Percentiles rank a stretch among this genome's conserved stretches.
These are phyloP conservation scores for Platypus cylindrus DNA, from an alignment of 2,888 invertebrate genomes.

Conservation along the genomic window DNA sequence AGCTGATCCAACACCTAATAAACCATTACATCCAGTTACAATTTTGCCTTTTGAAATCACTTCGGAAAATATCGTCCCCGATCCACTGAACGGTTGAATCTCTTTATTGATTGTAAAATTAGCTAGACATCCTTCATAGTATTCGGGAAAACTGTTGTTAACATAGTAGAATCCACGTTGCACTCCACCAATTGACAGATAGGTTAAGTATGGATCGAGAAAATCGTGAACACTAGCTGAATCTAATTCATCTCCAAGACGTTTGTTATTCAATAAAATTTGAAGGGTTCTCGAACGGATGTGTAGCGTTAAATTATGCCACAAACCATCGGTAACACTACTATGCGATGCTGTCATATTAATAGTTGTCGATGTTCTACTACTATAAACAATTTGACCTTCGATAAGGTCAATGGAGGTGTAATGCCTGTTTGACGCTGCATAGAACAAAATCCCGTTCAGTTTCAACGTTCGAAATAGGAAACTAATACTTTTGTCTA, in stretches of 20 bases:
- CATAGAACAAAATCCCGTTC: constrained; percentile 73
- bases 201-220: constrained; percentile 77
- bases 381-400: constrained; percentile 68
- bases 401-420: constrained; percentile 66
- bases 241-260: constrained; percentile 75
- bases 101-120: constrained; percentile 83
- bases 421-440: constrained; percentile 77
- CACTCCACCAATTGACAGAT: constrained; percentile 68
- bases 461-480: constrained; percentile 67
- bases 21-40: constrained; percentile 59
- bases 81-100: constrained; percentile 79
- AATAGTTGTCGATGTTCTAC: constrained; percentile 63
- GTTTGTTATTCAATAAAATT: constrained; percentile 53
- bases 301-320: constrained; percentile 77
- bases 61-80: constrained; percentile 68
- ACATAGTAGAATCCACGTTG: constrained; percentile 47
- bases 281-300: constrained; percentile 58
- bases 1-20: constrained; percentile 61
- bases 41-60: constrained; percentile 60
- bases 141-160: constrained; percentile 41
- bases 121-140: constrained; percentile 80
- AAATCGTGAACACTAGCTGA: constrained; percentile 82
- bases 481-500: constrained; percentile 63
- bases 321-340: constrained; percentile 64
- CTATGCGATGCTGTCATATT: constrained; percentile 66